These are phyloP conservation scores for Formicarius rufipectus DNA, from an alignment of 2,113 vertebrate species.

Conservation along the genomic window DNA sequence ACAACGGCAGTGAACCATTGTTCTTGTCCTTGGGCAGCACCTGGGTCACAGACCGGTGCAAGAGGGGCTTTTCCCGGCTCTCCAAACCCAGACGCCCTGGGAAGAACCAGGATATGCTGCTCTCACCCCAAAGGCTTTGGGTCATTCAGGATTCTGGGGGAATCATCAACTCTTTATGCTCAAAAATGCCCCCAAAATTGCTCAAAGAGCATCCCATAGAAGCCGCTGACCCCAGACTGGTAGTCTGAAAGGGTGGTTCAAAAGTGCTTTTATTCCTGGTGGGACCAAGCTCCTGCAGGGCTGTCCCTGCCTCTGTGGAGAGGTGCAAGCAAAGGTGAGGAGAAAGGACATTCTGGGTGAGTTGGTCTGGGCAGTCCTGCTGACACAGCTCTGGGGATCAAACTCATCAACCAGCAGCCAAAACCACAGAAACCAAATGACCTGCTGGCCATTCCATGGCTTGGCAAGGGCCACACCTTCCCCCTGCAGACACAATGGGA, in stretches of 20 bases:
- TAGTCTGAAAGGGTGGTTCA: background rate
- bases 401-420: background rate
- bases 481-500: background rate
- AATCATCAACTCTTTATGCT: background rate
- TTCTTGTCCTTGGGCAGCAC: background rate
- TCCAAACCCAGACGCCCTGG: background rate
- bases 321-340: background rate
- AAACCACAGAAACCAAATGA: too few relatives aligned
- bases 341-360: background rate
- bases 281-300: background rate
- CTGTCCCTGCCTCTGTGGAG: background rate
- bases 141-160: too few relatives aligned
- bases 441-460: background rate
- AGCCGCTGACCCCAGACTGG: background rate
- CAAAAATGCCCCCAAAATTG: background rate
- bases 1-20: rapidly evolving
- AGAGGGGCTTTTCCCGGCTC: background rate
- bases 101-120: background rate
- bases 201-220: background rate
- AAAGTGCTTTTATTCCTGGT: background rate
- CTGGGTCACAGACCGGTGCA: rapidly evolving
- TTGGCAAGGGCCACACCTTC: too few relatives aligned
- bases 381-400: background rate
- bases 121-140: background rate
- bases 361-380: background rate